Percentiles rank a stretch among this genome's conserved stretches.
These are phyloP conservation scores for Dolichomitus sp. DNA, from an alignment of 2,888 invertebrate species.

Conservation along the genomic window DNA sequence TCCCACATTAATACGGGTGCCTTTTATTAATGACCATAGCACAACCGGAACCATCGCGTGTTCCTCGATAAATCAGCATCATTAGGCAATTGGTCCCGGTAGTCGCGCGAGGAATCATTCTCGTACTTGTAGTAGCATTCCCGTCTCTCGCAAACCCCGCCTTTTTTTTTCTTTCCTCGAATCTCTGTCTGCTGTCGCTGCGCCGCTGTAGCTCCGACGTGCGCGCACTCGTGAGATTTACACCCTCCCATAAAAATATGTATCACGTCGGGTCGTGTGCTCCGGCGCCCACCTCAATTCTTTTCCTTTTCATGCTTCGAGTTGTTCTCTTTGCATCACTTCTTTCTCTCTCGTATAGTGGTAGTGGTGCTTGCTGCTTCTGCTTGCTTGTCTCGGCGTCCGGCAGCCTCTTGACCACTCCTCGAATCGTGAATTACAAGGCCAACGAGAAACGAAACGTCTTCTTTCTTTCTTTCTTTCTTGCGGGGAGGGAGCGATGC, in stretches of 20 bases:
- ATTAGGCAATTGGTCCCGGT: slow-evolving; percentile 76
- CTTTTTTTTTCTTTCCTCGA: neutral
- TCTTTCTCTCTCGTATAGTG: neutral
- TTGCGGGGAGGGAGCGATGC: neutral
- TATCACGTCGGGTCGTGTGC: slow-evolving; percentile 42
- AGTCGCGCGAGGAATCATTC: slow-evolving; percentile 3
- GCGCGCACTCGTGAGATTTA: slow-evolving; percentile 39
- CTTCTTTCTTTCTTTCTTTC: slow-evolving; percentile 36
- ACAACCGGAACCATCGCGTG: slow-evolving; percentile 42
- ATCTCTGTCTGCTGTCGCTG: neutral
- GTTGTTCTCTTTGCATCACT: slow-evolving; percentile 5
- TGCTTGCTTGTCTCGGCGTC: slow-evolving; percentile 27
- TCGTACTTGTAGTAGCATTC: neutral
- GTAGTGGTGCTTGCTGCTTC: neutral
- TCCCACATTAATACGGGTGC: neutral
- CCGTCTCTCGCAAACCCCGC: neutral
- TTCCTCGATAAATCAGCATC: slow-evolving; percentile 76
- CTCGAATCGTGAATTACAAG: slow-evolving; percentile 55
- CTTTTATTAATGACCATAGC: slow-evolving; percentile 23
- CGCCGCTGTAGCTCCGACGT: slow-evolving; percentile 19
- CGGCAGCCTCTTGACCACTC: slow-evolving; percentile 48
- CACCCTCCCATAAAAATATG: slow-evolving; percentile 32
- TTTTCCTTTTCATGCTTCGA: slow-evolving; percentile 9
- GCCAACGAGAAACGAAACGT: slow-evolving; percentile 53
- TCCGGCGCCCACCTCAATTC: slow-evolving; percentile 24